Conservation (phyloP, 2,888 invertebrate species). For the Dolichomitus sp. region DNA sequence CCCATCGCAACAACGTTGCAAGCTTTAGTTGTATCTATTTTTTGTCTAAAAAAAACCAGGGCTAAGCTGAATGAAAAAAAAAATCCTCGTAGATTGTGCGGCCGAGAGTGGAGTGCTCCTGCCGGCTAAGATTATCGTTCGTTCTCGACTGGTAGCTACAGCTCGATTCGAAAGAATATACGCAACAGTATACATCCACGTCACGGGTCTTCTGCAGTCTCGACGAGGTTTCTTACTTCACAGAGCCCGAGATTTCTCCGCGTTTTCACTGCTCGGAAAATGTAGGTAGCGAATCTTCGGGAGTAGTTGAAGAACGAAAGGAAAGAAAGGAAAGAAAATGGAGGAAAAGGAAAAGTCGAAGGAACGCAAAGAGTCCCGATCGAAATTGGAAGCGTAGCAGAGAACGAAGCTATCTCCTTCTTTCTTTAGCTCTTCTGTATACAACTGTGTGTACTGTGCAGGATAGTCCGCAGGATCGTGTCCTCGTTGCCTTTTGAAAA, state of each 20-base stretch:
- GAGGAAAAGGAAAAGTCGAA: conserved; percentile 33
- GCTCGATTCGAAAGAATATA: background rate
- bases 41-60: too few species aligned
- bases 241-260: conserved; percentile 10
- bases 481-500: conserved; percentile 35
- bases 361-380: conserved; percentile 26
- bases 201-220: background rate
- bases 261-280: conserved; percentile 14
- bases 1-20: too few species aligned
- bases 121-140: conserved; percentile 22
- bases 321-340: conserved; percentile 1
- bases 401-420: background rate
- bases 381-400: conserved; percentile 46
- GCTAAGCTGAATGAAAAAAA: background rate
- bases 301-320: conserved; percentile 9
- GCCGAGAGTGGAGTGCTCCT: background rate
- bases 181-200: background rate
- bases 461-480: conserved; percentile 42
- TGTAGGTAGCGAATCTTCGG: conserved; percentile 20
- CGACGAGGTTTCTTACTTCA: background rate
- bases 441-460: conserved; percentile 5
- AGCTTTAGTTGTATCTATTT: too few species aligned
- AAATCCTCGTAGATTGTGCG: background rate
- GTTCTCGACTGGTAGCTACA: background rate
- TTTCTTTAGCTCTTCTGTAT: background rate